Evolutionary conservation across 2,888 invertebrate genomes (phyloP), one percentile per base, ranked within the genome.

Genomic region (Leucophenga maculata): DNA sequence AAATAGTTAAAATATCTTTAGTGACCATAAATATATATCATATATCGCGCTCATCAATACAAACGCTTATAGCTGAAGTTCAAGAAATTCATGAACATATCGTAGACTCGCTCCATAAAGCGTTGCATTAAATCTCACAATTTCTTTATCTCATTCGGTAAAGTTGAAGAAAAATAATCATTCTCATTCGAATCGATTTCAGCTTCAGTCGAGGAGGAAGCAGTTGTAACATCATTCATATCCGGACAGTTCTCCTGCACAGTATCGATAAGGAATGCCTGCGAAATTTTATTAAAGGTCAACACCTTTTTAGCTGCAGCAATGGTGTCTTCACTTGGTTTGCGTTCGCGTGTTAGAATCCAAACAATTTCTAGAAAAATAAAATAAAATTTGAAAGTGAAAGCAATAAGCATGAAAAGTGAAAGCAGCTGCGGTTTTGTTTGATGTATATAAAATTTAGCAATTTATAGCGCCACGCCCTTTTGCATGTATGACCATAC

Each of bases 311-410:
- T 72, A 13, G 87, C 87, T 0, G 71, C 54, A 16, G 68, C 69
- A 16, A 87, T 52, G 1, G 79, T 72, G n/a, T 75, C 72, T 8
- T 64, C 48, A 0, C 76, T 50, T 13, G 88, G 83, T 18, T 78
- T 71, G 54, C 84, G 86, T n/a, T 86, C 69, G 22, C 87, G 85
- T 13, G 86, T 84, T 68, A 86, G 68, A 71, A 86, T 85, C 86
- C 86, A 86, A 59, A 82, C 77, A 18, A 81, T 0, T 70, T 80
- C 86, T 86, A 75, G 16, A 71, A 68, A 52, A 46, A 26, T 14
- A 32, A 31, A 20, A 16, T 0, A 46, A 46, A 16, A 32, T n/a
- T 16, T 14, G n/a, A 59, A 59, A 32, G 16, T 59, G 31, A n/a
- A 59, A 59, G 11, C 13, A 14, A 64, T 26, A 4, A 26, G 26